Percentiles rank a stretch among this genome's conserved stretches.
These are phyloP conservation scores for Andrena camellia DNA, from an alignment of 2,888 invertebrate species.

Conservation along the genomic window DNA sequence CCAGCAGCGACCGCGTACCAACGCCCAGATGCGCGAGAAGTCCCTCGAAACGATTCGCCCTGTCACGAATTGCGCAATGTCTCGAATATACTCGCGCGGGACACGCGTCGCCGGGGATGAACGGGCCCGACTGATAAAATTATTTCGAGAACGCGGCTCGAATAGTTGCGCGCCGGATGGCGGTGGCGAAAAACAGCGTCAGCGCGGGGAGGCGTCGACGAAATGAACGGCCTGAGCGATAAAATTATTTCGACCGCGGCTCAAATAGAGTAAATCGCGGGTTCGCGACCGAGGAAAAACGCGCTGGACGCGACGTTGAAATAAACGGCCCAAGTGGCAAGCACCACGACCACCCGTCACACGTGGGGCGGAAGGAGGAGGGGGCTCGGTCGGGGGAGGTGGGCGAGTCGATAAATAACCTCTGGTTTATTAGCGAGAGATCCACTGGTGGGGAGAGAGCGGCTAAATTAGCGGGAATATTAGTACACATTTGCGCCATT, in stretches of 20 bases:
- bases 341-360: slow-evolving; percentile 63
- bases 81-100: background rate
- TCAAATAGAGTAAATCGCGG: slow-evolving; percentile 73
- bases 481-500: slow-evolving; percentile 79
- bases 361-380: slow-evolving; percentile 52
- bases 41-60: background rate
- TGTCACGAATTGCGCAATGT: slow-evolving; percentile 31
- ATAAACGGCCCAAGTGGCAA: slow-evolving; percentile 81
- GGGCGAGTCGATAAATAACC: slow-evolving; percentile 83
- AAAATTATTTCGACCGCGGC: slow-evolving; percentile 74
- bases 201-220: slow-evolving; percentile 45
- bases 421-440: slow-evolving; percentile 84
- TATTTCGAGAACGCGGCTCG: slow-evolving; percentile 55
- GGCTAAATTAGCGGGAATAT: slow-evolving; percentile 84
- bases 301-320: slow-evolving; percentile 74
- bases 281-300: slow-evolving; percentile 59
- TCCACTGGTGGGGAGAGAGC: slow-evolving; percentile 70
- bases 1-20: too few relatives aligned
- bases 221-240: slow-evolving; percentile 66
- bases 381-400: slow-evolving; percentile 50
- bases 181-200: slow-evolving; percentile 38
- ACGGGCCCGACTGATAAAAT: slow-evolving; percentile 61
- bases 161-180: slow-evolving; percentile 21
- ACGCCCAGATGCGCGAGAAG: background rate
- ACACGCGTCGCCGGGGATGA: slow-evolving; percentile 17